Percentiles rank a stretch among this genome's conserved stretches.
These are phyloP conservation scores for Tor tambroides DNA, from an alignment of 2,113 vertebrate species.

Conservation along the genomic window DNA sequence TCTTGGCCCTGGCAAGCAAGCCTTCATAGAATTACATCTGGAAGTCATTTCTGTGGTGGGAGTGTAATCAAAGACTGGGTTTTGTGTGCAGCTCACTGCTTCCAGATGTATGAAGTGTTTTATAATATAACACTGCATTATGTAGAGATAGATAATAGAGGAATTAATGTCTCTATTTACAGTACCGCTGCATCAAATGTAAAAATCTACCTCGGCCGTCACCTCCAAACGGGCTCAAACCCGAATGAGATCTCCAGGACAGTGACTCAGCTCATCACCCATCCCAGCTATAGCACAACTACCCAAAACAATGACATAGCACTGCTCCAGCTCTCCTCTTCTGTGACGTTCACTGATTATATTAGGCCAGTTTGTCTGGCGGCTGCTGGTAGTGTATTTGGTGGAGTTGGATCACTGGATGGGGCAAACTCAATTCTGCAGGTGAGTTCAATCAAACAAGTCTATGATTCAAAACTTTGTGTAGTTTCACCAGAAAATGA, in stretches of 20 bases:
- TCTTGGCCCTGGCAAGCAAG: no score
- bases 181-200: background rate
- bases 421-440: conserved; percentile 59
- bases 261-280: conserved; percentile 47
- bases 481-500: background rate
- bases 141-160: no score
- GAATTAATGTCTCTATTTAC: conserved; percentile 1
- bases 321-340: conserved; percentile 64
- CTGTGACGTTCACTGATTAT: conserved; percentile 65
- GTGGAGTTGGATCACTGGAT: conserved; percentile 78
- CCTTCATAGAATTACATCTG: background rate
- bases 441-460: conserved; percentile 55
- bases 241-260: fast-evolving
- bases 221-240: background rate
- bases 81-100: conserved; percentile 79
- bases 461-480: background rate
- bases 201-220: conserved; percentile 54
- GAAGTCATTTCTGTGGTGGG: conserved; percentile 75
- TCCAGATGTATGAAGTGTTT: conserved; percentile 51
- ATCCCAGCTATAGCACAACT: conserved; percentile 52
- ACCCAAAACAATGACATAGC: conserved; percentile 74
- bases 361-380: conserved; percentile 81
- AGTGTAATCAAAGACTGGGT: conserved; percentile 77
- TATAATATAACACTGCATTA: conserved; percentile 34
- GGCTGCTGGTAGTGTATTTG: conserved; percentile 55